phyloP scores from a whole-genome alignment of 2,888 invertebrate genomes.

The Odiellus spinosus region DNA sequence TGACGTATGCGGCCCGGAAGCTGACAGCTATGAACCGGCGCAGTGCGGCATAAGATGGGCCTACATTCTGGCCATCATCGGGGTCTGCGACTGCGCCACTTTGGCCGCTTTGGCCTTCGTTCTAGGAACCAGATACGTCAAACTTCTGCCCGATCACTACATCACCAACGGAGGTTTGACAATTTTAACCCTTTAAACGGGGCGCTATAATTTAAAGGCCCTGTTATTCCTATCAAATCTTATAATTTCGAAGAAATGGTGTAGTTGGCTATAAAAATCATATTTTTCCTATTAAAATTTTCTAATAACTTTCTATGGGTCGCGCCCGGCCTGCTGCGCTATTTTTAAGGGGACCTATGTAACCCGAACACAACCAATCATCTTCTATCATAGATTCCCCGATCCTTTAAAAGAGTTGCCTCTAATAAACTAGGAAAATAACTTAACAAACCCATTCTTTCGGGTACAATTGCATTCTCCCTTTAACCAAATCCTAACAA shows the following conservation, averaged over 20 bases:
- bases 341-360: neutral
- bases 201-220: too few species aligned
- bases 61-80: conserved; percentile 78
- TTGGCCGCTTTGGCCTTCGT: conserved; percentile 81
- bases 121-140: conserved; percentile 72
- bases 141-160: conserved; percentile 34
- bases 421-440: too few species aligned
- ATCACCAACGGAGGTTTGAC: conserved; percentile 16
- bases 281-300: neutral
- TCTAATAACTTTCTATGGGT: neutral
- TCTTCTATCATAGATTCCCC: too few species aligned
- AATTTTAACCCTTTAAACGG: conserved; percentile 14
- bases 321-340: neutral
- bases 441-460: too few species aligned
- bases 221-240: too few species aligned
- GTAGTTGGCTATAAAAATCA: too few species aligned
- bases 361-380: too few species aligned
- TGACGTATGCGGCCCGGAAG: conserved; percentile 61
- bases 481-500: too few species aligned
- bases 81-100: conserved; percentile 63
- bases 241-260: too few species aligned
- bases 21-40: conserved; percentile 56
- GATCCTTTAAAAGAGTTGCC: too few species aligned
- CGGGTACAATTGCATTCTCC: too few species aligned
- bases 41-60: conserved; percentile 85